Base-by-base conservation (phyloP, 2,797 vertebrate genomes). In the Spinus pinus region DNA sequence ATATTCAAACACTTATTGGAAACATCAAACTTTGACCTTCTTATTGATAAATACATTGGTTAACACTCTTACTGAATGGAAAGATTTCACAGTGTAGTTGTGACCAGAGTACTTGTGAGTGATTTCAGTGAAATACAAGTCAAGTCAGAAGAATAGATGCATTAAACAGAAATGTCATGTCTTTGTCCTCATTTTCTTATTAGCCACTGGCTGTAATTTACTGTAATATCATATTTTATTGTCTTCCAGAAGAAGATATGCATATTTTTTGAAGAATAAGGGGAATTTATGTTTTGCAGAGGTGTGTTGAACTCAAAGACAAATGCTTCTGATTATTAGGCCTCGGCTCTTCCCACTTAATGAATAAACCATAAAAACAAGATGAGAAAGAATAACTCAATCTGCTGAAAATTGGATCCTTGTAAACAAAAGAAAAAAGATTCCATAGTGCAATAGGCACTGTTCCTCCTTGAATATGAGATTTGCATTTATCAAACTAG, bases 241-340 rank as follows among this genome's bases (percentile, higher is more conserved):
- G 37, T 57, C 27, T 83, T 82, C 57, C 33, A 49, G 54, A 72
- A 85, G 11, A 66, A 56, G 23, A 56, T 20, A 6, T 22, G 12
- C 14, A 11, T 73, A 47, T 66, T 72, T 78, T 54, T 67, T 79
- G 12, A 91, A 65, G 42, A 72, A 72, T 44, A 75, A 79, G 14
- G 16, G 5, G 4, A 90, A 84, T 83, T 81, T 70, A 19, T 35
- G 41, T 67, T 89, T 88, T 77, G 37, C 42, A 87, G 74, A 71
- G 61, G 25, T 61, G 41, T 25, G 17, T 72, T 81, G 46, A 74
- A 83, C 35, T 80, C 18, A 69, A 57, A 85, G 58, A 60, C n/a
- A 95, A 88, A 70, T 61, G 16, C 14, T 90, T 90, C 50, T 70
- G 70, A 88, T 96, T 83, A 86, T 81, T 84, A 81, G 42, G 8